Percentiles rank a stretch among this genome's conserved stretches.
Evolutionary conservation across 2,797 vertebrate genomes (phyloP).

Genomic region (Gymnothorax javanicus): DNA sequence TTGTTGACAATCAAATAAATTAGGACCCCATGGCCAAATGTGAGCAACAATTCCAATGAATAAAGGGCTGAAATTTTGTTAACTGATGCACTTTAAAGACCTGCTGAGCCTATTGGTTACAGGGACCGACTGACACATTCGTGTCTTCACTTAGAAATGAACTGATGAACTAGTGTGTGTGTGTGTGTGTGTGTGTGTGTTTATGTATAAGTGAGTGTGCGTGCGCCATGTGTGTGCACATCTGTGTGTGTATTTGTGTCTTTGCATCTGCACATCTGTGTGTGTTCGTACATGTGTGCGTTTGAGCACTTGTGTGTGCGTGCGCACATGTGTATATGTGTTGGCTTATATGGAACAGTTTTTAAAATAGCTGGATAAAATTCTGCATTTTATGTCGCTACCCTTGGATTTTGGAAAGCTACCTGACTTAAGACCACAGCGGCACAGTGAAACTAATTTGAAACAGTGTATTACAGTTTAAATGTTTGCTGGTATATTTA

Average conservation of each 20-base stretch:
- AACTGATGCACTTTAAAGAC: background rate
- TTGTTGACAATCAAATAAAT: background rate
- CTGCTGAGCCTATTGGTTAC: background rate
- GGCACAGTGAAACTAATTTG: background rate
- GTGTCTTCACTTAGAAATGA: background rate
- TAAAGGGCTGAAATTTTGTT: background rate
- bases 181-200: background rate
- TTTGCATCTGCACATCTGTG: background rate
- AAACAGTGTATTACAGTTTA: background rate
- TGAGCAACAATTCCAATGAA: background rate
- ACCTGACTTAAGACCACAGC: background rate
- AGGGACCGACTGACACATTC: too few relatives aligned
- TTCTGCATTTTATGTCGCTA: background rate
- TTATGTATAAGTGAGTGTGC: too few relatives aligned
- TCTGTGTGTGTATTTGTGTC: background rate
- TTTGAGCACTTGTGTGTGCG: background rate
- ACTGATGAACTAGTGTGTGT: background rate
- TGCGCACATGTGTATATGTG: background rate
- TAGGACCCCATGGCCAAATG: background rate
- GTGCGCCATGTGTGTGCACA: too few relatives aligned
- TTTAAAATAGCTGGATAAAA: background rate
- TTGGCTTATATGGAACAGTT: background rate
- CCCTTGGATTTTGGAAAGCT: background rate
- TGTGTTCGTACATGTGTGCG: background rate
- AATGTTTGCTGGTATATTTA: background rate